Percentiles rank a stretch among this genome's conserved stretches.
Evolutionary conservation across 2,888 invertebrate genomes (phyloP).

Genomic region (Neelides folsomi): DNA sequence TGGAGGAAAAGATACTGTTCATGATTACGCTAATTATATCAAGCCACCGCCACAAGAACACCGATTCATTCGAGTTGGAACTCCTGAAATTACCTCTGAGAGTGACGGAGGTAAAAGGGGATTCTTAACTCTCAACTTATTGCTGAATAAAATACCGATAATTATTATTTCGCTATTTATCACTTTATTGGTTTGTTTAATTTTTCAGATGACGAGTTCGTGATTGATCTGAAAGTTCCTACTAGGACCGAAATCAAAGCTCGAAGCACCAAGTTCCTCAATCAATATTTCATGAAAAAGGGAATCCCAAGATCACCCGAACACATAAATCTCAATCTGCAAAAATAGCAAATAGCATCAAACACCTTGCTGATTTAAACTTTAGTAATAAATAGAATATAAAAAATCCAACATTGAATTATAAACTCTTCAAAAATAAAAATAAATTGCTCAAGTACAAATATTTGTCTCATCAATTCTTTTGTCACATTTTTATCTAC

Average conservation of each 20-base stretch:
- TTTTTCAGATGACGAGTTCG: slow-evolving; percentile 18
- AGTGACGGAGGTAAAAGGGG: slow-evolving; percentile 12
- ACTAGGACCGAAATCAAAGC: slow-evolving; percentile 25
- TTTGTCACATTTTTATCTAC: no score
- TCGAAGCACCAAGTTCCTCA: slow-evolving; percentile 17
- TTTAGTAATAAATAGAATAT: no score
- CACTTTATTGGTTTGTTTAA: neutral
- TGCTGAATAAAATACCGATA: no score
- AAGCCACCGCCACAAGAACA: slow-evolving; percentile 15
- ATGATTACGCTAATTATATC: slow-evolving; percentile 19
- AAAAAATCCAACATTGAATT: no score
- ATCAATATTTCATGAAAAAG: slow-evolving; percentile 23
- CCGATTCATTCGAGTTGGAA: slow-evolving; percentile 23
- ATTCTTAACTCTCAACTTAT: no score
- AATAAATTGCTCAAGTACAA: no score
- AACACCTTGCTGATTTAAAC: no score
- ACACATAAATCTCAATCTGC: no score
- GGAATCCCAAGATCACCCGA: slow-evolving; percentile 5
- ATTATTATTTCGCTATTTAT: no score
- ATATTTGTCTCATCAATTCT: no score
- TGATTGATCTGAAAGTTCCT: slow-evolving; percentile 24
- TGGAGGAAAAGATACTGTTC: slow-evolving; percentile 9
- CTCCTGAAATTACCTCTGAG: slow-evolving; percentile 21
- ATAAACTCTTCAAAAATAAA: no score
- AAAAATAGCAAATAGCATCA: no score